Conservation (phyloP, 2,797 vertebrate genomes). For the Hydrocynus forskahlii region DNA sequence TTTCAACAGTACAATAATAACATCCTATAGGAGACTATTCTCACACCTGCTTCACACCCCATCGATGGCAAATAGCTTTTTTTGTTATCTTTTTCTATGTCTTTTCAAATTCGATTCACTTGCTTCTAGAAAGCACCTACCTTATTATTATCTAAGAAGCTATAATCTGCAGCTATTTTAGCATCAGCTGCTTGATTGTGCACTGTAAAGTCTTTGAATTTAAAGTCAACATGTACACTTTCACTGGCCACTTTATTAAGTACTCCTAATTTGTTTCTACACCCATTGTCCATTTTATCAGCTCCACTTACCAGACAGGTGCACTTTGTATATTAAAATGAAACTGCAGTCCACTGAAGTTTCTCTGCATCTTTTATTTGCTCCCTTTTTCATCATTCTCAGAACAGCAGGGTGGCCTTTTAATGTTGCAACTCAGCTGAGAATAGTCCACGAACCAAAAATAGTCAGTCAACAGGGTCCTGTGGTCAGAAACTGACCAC, state of each 20-base stretch:
- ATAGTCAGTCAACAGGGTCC: too few species aligned
- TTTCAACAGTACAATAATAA: constrained; percentile 1
- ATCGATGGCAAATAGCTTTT: too few species aligned
- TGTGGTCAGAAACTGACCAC: too few species aligned
- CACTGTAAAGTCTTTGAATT: not conserved
- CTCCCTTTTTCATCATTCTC: too few species aligned
- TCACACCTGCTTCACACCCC: not conserved
- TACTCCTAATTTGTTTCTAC: not conserved
- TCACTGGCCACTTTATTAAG: not conserved
- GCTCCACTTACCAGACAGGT: not conserved
- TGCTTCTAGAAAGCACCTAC: not conserved
- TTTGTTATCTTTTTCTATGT: not conserved
- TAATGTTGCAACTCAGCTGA: too few species aligned
- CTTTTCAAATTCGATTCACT: not conserved
- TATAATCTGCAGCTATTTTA: not conserved
- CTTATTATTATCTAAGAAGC: not conserved
- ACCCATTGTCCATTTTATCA: not conserved
- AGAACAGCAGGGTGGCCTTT: too few species aligned
- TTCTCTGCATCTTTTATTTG: too few species aligned
- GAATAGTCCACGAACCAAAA: too few species aligned
- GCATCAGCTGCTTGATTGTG: not conserved
- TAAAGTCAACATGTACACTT: not conserved
- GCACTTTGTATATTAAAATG: too few species aligned
- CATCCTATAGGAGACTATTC: not conserved
- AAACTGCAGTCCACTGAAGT: too few species aligned